Evolutionary conservation across 2,113 vertebrate species (phyloP).

Genomic region (Notothenia coriiceps): DNA sequence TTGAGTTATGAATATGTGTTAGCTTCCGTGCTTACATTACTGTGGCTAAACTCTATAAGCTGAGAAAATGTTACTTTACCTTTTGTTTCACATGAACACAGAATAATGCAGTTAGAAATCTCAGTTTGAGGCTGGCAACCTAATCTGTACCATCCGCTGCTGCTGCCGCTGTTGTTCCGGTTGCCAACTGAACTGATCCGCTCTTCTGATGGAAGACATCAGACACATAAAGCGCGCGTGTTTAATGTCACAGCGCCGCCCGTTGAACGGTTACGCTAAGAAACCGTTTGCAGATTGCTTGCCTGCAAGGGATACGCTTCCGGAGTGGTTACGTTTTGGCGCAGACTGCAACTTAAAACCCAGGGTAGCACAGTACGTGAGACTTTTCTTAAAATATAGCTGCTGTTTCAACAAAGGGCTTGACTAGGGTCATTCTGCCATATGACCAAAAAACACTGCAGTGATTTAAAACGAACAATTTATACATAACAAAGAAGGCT

Average conservation of each 20-base stretch:
- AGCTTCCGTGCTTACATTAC: background rate
- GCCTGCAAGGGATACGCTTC: rapidly evolving
- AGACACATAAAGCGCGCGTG: slow-evolving; percentile 39
- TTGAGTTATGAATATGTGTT: background rate
- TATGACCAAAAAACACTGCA: background rate
- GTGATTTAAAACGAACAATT: slow-evolving; percentile 37
- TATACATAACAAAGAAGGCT: slow-evolving; percentile 17
- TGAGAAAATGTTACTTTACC: slow-evolving; percentile 39
- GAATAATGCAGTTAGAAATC: slow-evolving; percentile 53
- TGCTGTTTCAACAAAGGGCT: background rate
- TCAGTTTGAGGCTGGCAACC: slow-evolving; percentile 49
- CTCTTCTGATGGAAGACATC: slow-evolving; percentile 44
- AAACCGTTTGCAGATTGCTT: background rate
- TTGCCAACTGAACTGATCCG: slow-evolving; percentile 49
- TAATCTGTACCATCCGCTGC: slow-evolving; percentile 69
- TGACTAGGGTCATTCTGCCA: background rate
- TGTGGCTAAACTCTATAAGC: rapidly evolving
- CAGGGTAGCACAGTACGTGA: rapidly evolving
- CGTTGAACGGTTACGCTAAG: background rate
- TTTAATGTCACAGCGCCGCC: slow-evolving; percentile 52
- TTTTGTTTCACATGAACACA: slow-evolving; percentile 32
- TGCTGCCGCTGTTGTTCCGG: slow-evolving; percentile 67
- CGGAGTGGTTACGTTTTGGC: background rate
- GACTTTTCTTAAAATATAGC: background rate
- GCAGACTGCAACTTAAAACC: background rate